These are phyloP conservation scores for Atractosteus spatula DNA, from an alignment of 2,113 vertebrate genomes.

Conservation along the genomic window DNA sequence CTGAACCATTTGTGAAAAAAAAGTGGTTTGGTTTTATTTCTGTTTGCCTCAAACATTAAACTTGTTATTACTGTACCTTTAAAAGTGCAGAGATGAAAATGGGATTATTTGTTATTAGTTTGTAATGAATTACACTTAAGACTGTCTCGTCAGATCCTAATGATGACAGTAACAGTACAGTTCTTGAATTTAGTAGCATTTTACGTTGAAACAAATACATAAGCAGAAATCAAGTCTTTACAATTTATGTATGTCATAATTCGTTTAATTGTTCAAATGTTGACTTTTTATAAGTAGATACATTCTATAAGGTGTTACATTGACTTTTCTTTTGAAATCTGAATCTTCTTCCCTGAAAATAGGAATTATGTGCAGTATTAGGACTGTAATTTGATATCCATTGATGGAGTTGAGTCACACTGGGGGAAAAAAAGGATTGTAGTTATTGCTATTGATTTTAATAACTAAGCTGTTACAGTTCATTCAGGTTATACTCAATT, in stretches of 20 bases:
- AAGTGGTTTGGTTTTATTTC: too few species aligned
- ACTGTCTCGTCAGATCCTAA: too few species aligned
- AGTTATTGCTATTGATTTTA: conserved; percentile 78
- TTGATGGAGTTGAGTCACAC: conserved; percentile 62
- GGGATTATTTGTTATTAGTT: too few species aligned
- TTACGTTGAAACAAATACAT: too few species aligned
- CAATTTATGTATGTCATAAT: neutral
- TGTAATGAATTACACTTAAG: too few species aligned
- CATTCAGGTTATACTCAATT: conserved; percentile 55
- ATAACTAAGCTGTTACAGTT: conserved; percentile 73
- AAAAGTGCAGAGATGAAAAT: too few species aligned
- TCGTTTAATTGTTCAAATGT: neutral
- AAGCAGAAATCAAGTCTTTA: too few species aligned
- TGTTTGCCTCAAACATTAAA: too few species aligned
- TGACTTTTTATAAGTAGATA: conserved; percentile 8
- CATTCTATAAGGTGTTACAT: conserved; percentile 7
- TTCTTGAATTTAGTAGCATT: too few species aligned
- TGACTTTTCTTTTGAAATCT: conserved; percentile 30
- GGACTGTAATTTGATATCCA: conserved; percentile 67
- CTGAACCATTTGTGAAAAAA: too few species aligned
- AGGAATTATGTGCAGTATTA: conserved; percentile 55
- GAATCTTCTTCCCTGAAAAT: conserved; percentile 43
- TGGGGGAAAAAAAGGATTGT: conserved; percentile 60
- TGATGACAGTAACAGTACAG: too few species aligned
- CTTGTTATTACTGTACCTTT: too few species aligned